Percentiles rank a stretch among this genome's conserved stretches.
These are phyloP conservation scores for Nesidiocoris tenuis DNA, from an alignment of 2,888 invertebrate species.

Conservation along the genomic window DNA sequence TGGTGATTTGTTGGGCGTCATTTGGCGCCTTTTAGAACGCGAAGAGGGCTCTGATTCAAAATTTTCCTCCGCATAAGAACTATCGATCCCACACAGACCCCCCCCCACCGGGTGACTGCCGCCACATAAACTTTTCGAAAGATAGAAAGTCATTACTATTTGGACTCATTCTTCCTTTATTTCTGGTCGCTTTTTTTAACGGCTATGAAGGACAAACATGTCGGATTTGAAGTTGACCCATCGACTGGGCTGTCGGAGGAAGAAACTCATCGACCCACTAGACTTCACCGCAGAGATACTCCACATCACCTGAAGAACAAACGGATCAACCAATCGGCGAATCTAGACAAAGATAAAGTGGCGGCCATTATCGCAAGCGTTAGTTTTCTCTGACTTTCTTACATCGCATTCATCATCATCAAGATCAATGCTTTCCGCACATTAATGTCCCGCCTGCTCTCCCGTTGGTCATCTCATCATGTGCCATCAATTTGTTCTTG, in stretches of 20 bases:
- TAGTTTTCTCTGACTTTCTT: too few species aligned
- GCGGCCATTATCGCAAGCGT: slow-evolving; percentile 71
- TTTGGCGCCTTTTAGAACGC: too few species aligned
- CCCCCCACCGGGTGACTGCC: too few species aligned
- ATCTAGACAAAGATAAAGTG: slow-evolving; percentile 69
- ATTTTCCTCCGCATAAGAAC: too few species aligned
- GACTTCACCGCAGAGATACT: slow-evolving; percentile 89
- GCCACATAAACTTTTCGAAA: too few species aligned
- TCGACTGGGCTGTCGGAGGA: slow-evolving; percentile 26
- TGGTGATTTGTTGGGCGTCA: too few species aligned
- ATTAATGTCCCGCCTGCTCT: background rate
- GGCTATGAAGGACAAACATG: slow-evolving; percentile 56
- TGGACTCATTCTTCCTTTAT: too few species aligned
- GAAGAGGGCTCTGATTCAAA: too few species aligned
- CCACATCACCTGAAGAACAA: slow-evolving; percentile 99
- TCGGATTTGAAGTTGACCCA: slow-evolving; percentile 61
- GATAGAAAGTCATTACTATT: too few species aligned
- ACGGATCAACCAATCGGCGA: slow-evolving; percentile 69
- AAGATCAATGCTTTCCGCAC: background rate
- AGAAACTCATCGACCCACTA: slow-evolving; percentile 61
- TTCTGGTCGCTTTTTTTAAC: slow-evolving; percentile 19
- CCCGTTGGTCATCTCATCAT: background rate
- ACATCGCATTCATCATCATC: background rate
- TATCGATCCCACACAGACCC: too few species aligned
- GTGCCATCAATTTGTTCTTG: background rate